phyloP scores from a whole-genome alignment of 2,113 vertebrate species.

The Rynchops niger region DNA sequence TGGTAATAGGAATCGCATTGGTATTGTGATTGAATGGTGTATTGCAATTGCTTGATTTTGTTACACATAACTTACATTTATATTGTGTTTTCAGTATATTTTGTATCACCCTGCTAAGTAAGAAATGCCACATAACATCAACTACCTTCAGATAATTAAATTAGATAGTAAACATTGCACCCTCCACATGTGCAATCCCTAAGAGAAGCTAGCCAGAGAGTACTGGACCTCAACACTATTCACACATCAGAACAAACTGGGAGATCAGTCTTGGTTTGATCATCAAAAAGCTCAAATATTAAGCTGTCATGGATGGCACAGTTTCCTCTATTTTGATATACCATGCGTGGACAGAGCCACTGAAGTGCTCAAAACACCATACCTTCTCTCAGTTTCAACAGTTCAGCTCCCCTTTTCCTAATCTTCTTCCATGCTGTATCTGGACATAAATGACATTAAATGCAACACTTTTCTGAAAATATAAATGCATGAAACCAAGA shows the following conservation, averaged over 20 bases:
- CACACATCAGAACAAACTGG: not conserved
- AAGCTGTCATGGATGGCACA: not conserved
- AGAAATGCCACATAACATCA: not conserved
- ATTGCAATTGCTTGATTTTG: not conserved
- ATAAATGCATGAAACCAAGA: not conserved
- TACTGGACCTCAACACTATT: rapidly evolving
- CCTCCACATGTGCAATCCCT: not conserved
- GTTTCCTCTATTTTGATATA: not conserved
- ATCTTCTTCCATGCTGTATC: not conserved
- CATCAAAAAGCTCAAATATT: not conserved
- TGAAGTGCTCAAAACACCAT: not conserved
- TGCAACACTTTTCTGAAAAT: not conserved
- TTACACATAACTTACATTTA: rapidly evolving
- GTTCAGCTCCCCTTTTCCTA: not conserved
- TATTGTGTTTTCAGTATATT: not conserved
- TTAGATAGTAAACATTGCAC: not conserved
- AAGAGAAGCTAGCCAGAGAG: not conserved
- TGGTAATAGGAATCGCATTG: not conserved
- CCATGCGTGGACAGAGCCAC: not conserved
- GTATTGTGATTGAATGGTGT: not conserved
- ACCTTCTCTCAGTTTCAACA: not conserved
- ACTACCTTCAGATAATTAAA: not conserved
- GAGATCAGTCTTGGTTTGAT: not conserved
- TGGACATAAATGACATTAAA: not conserved
- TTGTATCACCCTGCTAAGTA: not conserved